These are phyloP conservation scores for Dichetophora obliterata DNA, from an alignment of 2,888 invertebrate species.

Conservation along the genomic window DNA sequence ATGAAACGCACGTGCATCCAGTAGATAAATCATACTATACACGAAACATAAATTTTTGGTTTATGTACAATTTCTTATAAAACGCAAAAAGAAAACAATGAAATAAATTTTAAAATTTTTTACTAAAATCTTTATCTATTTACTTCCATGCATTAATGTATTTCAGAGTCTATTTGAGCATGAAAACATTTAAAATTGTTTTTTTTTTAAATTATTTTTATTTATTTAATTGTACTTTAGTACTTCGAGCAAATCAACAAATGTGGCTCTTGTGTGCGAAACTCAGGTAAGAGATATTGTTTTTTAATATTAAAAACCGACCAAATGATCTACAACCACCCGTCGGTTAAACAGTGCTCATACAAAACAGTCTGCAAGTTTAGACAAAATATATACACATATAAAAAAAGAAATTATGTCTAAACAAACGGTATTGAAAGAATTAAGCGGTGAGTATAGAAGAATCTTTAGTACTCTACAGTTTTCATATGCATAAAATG, in stretches of 20 bases:
- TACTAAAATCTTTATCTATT: neutral
- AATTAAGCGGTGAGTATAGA: too few species aligned
- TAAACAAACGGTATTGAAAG: too few species aligned
- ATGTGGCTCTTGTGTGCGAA: neutral
- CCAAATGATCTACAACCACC: constrained; percentile 1
- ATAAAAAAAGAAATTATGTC: too few species aligned
- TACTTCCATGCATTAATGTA: neutral
- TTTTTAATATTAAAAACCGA: neutral
- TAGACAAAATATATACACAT: neutral
- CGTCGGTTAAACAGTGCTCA: neutral
- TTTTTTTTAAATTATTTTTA: constrained; percentile 3
- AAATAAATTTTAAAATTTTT: neutral
- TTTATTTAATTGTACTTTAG: neutral
- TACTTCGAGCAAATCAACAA: neutral
- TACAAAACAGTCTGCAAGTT: neutral
- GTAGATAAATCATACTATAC: neutral
- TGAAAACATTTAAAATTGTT: neutral
- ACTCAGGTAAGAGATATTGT: neutral
- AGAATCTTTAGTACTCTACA: too few species aligned
- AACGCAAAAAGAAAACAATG: neutral
- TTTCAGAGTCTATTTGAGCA: neutral
- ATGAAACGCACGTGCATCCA: neutral
- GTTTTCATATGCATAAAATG: too few species aligned
- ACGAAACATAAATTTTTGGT: constrained; percentile 5
- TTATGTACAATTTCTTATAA: neutral